phyloP scores from a whole-genome alignment of 2,113 vertebrate genomes.

The Lepus europaeus region DNA sequence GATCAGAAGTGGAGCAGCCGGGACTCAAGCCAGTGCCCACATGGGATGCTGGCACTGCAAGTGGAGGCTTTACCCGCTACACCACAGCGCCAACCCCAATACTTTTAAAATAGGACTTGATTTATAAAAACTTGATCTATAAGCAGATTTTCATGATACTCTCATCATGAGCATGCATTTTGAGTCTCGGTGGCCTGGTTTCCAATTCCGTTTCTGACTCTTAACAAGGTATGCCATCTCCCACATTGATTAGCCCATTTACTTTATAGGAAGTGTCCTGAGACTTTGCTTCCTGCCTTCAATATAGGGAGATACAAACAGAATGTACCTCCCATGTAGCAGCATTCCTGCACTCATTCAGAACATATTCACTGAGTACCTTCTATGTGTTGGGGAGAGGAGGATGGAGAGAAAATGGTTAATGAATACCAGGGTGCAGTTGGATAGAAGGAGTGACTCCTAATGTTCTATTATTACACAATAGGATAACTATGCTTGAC shows the following conservation, averaged over 20 bases:
- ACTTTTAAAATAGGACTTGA: conserved; percentile 46
- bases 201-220: neutral
- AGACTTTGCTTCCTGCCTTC: neutral
- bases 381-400: neutral
- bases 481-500: too few relatives aligned
- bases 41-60: too few relatives aligned
- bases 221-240: neutral
- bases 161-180: neutral
- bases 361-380: neutral
- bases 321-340: neutral
- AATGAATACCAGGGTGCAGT: too few relatives aligned
- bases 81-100: neutral
- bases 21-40: too few relatives aligned
- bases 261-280: neutral
- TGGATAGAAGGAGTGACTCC: too few relatives aligned
- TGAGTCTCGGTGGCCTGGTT: conserved; percentile 36
- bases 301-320: neutral
- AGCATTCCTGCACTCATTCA: neutral
- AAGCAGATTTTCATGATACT: conserved; percentile 22
- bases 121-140: conserved; percentile 55
- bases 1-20: too few relatives aligned
- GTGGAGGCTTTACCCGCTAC: too few relatives aligned
- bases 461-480: too few relatives aligned
- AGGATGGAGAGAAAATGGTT: too few relatives aligned
- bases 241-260: neutral